Evolutionary conservation across 1,140 invertebrate genomes (phyloP).

Genomic region (Spodoptera litura): DNA sequence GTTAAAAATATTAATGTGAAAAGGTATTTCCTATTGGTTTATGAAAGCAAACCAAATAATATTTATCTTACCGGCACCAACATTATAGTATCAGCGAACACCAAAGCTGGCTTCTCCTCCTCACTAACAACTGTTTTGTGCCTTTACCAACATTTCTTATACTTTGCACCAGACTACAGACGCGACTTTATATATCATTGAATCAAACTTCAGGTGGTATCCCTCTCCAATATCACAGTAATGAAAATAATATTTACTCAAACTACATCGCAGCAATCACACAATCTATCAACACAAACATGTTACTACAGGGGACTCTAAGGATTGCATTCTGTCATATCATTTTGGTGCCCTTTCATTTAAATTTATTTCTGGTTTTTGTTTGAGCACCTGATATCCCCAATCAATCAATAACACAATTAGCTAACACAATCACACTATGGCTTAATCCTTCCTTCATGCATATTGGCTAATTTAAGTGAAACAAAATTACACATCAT

Average conservation of each 20-base stretch:
- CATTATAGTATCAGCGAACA: conserved; percentile 74
- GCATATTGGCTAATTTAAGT: conserved; percentile 27
- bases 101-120: conserved; percentile 83
- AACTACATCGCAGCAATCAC: conserved; percentile 63
- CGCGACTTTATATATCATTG: conserved; percentile 49
- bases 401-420: conserved; percentile 27
- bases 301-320: conserved; percentile 14
- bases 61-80: conserved; percentile 76
- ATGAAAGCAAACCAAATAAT: conserved; percentile 76
- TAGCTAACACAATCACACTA: conserved; percentile 42
- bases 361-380: neutral
- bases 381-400: conserved; percentile 36
- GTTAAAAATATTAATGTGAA: conserved; percentile 86
- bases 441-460: conserved; percentile 28
- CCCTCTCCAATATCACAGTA: conserved; percentile 82
- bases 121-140: conserved; percentile 75
- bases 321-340: neutral
- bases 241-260: conserved; percentile 68
- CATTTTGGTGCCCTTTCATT: conserved; percentile 4
- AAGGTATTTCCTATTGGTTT: conserved; percentile 86
- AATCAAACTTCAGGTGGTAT: conserved; percentile 64
- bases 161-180: conserved; percentile 60
- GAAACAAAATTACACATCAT: conserved; percentile 12
- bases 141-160: conserved; percentile 73
- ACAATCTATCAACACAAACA: conserved; percentile 62